Evolutionary conservation across 2,888 invertebrate genomes (phyloP).

Genomic region (Andrena fulva): DNA sequence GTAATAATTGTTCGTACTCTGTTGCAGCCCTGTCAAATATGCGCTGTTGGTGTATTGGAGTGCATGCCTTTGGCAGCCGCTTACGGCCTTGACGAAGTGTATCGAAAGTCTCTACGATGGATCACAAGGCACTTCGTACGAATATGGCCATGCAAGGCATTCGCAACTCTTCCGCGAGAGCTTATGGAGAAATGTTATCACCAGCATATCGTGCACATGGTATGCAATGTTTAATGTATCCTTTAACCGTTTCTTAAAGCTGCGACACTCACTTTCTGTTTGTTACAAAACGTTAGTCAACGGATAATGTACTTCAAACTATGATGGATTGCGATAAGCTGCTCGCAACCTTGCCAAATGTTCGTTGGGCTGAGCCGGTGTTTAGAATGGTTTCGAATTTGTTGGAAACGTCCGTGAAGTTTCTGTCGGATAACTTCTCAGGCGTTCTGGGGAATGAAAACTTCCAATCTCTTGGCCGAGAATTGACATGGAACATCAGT

Average conservation of each 20-base stretch:
- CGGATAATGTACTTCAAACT: conserved; percentile 93
- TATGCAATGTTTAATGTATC: conserved; percentile 72
- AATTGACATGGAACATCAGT: conserved; percentile 90
- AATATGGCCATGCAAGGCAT: conserved; percentile 96
- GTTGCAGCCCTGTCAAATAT: conserved; percentile 93
- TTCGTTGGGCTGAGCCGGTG: conserved; percentile 94
- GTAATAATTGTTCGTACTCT: conserved; percentile 24
- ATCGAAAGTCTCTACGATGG: conserved; percentile 94
- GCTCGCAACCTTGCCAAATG: conserved; percentile 90
- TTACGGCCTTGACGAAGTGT: conserved; percentile 94
- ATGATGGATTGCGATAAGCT: conserved; percentile 94
- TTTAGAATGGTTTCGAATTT: conserved; percentile 92
- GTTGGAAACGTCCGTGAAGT: conserved; percentile 92
- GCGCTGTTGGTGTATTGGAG: conserved; percentile 94
- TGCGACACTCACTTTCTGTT: conserved; percentile 16
- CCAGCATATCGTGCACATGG: conserved; percentile 92
- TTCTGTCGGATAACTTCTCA: conserved; percentile 91
- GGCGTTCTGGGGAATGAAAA: conserved; percentile 89
- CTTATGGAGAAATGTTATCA: conserved; percentile 93
- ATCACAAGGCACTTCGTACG: conserved; percentile 93
- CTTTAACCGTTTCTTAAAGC: background rate
- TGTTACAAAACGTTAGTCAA: conserved; percentile 85
- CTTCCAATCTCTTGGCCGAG: conserved; percentile 89
- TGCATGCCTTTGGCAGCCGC: conserved; percentile 94
- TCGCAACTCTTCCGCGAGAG: conserved; percentile 93